These are phyloP conservation scores for Periplaneta americana DNA, from an alignment of 1,140 invertebrate species.

Conservation along the genomic window DNA sequence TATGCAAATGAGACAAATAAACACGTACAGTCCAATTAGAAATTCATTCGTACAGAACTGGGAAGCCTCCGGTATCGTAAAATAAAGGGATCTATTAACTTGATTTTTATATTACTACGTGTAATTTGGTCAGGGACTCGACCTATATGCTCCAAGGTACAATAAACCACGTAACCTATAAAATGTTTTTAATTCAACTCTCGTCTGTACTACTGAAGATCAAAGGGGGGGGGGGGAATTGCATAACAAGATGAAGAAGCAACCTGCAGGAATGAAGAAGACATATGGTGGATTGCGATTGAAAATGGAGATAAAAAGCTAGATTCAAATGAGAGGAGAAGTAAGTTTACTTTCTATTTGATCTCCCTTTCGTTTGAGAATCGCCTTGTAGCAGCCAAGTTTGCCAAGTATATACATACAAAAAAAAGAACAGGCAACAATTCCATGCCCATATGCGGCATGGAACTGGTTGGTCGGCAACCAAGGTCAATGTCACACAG, in stretches of 20 bases:
- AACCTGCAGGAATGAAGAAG: background rate
- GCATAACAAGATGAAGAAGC: background rate
- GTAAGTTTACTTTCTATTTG: background rate
- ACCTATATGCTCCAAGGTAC: background rate
- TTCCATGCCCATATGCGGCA: background rate
- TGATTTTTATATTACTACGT: no score
- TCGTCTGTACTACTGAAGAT: background rate
- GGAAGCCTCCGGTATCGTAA: background rate
- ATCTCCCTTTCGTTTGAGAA: background rate
- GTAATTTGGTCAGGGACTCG: background rate
- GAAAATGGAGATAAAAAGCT: background rate
- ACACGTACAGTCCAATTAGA: background rate
- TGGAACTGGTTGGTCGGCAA: background rate
- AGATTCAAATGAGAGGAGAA: background rate
- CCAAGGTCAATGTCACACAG: background rate
- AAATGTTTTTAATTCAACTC: background rate
- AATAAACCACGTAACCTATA: background rate
- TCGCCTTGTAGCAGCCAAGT: background rate
- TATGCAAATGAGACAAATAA: background rate
- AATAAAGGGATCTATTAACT: background rate
- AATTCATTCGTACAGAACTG: background rate
- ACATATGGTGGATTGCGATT: background rate
- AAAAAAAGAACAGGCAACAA: background rate
- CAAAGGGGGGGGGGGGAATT: no score
- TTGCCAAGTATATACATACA: background rate